phyloP scores from a whole-genome alignment of 2,113 vertebrate genomes.

The Perognathus longimembris region DNA sequence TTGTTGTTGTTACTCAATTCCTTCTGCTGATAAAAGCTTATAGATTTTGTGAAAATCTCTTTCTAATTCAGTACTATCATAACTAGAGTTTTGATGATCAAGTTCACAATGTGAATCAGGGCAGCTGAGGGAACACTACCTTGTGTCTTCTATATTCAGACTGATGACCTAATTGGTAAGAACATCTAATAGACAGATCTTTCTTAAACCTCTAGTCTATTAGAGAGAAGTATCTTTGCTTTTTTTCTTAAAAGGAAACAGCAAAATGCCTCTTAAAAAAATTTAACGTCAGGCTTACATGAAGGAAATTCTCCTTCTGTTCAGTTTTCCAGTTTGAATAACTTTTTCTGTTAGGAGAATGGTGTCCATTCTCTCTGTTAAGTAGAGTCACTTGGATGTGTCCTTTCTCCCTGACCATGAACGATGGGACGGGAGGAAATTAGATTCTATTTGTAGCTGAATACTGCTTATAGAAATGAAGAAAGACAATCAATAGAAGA shows the following conservation, averaged over 20 bases:
- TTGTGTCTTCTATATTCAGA: neutral
- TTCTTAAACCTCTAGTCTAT: neutral
- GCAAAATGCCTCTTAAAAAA: constrained; percentile 70
- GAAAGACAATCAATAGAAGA: constrained; percentile 63
- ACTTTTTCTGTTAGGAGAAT: constrained; percentile 67
- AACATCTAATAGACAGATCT: neutral
- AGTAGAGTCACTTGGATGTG: constrained; percentile 31
- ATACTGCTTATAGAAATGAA: constrained; percentile 68
- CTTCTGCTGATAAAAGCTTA: constrained; percentile 49
- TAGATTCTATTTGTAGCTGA: constrained; percentile 62
- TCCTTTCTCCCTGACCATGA: constrained; percentile 55
- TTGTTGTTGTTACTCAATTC: constrained; percentile 55
- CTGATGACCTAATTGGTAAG: constrained; percentile 30
- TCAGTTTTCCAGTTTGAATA: constrained; percentile 64
- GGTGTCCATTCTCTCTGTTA: constrained; percentile 66
- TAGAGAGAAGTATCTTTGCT: constrained; percentile 37
- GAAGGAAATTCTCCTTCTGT: constrained; percentile 68
- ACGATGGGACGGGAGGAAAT: constrained; percentile 28
- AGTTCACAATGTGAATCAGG: neutral
- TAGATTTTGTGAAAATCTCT: constrained; percentile 54
- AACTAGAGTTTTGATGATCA: constrained; percentile 48
- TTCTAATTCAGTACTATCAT: constrained; percentile 50
- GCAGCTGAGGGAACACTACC: neutral
- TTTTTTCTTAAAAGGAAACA: constrained; percentile 42
- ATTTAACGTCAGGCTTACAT: constrained; percentile 67